Percentiles rank a stretch among this genome's conserved stretches.
These are phyloP conservation scores for Muntiacus muntjak DNA, from an alignment of 2,113 vertebrate genomes.

Conservation along the genomic window DNA sequence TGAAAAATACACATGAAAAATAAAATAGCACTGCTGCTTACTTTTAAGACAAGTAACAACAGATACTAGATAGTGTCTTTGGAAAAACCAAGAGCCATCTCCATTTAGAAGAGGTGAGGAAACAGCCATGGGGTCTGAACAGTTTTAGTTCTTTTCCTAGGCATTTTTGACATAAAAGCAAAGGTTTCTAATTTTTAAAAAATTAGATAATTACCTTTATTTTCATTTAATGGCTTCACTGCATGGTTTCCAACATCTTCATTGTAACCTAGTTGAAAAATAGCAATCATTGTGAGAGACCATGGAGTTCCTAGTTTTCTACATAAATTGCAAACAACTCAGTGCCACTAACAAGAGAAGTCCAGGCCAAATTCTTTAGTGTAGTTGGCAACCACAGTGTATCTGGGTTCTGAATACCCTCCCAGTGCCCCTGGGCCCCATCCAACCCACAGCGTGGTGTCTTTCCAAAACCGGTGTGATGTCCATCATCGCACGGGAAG, in stretches of 20 bases:
- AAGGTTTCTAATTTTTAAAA: neutral
- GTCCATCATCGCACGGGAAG: too few relatives aligned
- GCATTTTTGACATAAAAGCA: neutral
- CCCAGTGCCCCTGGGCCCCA: neutral
- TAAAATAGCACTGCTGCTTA: neutral
- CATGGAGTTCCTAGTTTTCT: neutral
- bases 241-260: conserved; percentile 80
- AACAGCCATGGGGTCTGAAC: neutral
- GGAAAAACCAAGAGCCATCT: neutral
- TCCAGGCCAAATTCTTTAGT: neutral
- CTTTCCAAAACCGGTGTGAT: neutral
- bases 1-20: neutral
- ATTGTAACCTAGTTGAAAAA: conserved; percentile 76
- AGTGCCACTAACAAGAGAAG: neutral
- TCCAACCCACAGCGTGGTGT: too few relatives aligned
- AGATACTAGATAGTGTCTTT: neutral
- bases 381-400: neutral
- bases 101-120: neutral
- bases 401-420: neutral
- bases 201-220: conserved; percentile 77
- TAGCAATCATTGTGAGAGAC: conserved; percentile 1
- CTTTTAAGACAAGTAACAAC: neutral
- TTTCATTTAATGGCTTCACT: conserved; percentile 78
- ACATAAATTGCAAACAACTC: neutral
- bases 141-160: neutral